Evolutionary conservation across 2,113 vertebrate species (phyloP).

Genomic region (Ictalurus furcatus): DNA sequence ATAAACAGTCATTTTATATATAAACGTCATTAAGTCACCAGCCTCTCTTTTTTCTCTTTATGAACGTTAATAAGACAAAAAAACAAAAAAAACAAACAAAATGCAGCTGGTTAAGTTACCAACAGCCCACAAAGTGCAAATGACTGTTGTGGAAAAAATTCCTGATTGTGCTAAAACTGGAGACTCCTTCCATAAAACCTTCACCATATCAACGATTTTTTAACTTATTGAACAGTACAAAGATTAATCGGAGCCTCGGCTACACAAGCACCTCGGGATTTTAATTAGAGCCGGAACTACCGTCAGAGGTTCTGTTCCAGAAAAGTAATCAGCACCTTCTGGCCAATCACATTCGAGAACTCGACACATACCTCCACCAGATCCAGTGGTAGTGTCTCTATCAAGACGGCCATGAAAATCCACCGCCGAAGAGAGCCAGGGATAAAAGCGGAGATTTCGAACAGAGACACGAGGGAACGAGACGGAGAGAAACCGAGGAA

Average conservation of each 20-base stretch:
- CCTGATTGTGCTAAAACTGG: no score
- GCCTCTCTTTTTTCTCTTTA: no score
- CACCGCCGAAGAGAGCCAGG: conserved; percentile 4
- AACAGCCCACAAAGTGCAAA: no score
- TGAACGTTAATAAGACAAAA: no score
- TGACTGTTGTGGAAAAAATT: no score
- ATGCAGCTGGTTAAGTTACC: no score
- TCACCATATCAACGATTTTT: no score
- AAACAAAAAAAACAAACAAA: no score
- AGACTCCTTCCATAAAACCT: no score
- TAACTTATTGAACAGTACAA: no score
- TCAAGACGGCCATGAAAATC: conserved; percentile 22
- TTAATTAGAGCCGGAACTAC: neutral
- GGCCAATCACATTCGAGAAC: neutral
- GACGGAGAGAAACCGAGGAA: neutral
- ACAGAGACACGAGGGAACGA: conserved; percentile 21
- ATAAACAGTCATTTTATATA: no score
- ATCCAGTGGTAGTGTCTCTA: neutral
- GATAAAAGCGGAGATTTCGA: conserved; percentile 47
- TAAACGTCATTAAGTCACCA: neutral
- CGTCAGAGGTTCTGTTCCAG: neutral
- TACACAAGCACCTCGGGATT: neutral
- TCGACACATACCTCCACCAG: neutral
- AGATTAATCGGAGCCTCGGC: neutral
- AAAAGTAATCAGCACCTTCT: neutral